Evolutionary conservation across 2,113 vertebrate genomes (phyloP).

Genomic region (Myiozetetes cayanensis): DNA sequence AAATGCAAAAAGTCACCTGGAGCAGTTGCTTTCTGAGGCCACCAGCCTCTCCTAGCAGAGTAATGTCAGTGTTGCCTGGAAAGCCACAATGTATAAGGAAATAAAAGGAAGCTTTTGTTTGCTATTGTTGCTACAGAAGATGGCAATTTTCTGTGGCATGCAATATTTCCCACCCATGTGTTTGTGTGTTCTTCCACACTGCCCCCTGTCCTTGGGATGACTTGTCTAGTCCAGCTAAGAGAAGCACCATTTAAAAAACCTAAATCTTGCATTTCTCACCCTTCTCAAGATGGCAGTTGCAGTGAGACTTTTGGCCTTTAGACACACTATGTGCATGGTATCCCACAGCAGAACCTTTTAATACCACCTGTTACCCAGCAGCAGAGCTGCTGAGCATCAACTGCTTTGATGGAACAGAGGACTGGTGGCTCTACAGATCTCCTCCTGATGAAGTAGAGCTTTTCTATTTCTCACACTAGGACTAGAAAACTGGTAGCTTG

Average conservation of each 20-base stretch:
- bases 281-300: background rate
- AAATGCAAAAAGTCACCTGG: background rate
- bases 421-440: background rate
- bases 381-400: background rate
- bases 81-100: background rate
- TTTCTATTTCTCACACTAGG: background rate
- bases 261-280: background rate
- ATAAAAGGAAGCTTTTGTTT: background rate
- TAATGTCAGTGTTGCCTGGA: background rate
- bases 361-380: rapidly evolving
- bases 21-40: background rate
- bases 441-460: rapidly evolving
- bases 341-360: background rate
- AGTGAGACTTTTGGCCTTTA: background rate
- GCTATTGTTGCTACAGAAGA: background rate
- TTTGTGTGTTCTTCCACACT: background rate
- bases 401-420: background rate
- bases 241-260: background rate
- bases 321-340: rapidly evolving
- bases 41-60: background rate
- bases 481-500: background rate
- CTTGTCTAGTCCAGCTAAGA: background rate
- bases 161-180: background rate
- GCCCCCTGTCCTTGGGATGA: background rate
- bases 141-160: background rate